Evolutionary conservation across 2,113 vertebrate species (phyloP), one percentile per base, ranked within the genome.

Genomic region (Eclectus roratus): DNA sequence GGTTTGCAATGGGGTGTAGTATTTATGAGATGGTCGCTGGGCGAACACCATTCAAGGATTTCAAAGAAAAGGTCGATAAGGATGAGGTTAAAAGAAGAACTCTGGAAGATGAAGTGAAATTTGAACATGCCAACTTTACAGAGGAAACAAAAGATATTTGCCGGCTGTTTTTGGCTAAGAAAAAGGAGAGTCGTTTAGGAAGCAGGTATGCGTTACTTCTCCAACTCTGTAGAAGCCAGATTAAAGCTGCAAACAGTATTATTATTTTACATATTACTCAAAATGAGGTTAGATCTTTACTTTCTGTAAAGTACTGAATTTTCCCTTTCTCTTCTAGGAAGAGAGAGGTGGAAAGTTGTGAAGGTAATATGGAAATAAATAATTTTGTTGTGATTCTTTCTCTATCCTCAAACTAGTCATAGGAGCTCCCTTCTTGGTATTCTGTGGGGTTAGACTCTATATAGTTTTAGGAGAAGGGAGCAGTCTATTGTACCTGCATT

Each of bases 21-120:
- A 98, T 99, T 91, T 99, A 99, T 65, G 99, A 99, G 97, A 99
- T 99, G 98, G 90, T 99, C 73, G 98, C 98, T 17, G 98, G 98
- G 50, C 96, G 98, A 96, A 97, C 99, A 68, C 99, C 99, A 7
- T 99, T 99, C 86, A 98, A 97, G 97, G 98, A 98, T 96, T 98
- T 91, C 97, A 99, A 98, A 94, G 99, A 99, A 72, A 99, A 99
- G 94, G 93, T 99, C 44, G 97, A 73, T 69, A 99, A 98, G 63
- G 98, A 98, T 46, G 99, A 99, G 86, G 96, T 99, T 91, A 98
- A 95, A 78, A 98, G 98, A 68, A 98, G 98, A 94, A 99, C 98
- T 94, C 90, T 99, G 94, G 98, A 99, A 94, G 98, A 99, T 4
- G 98, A 98, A 27, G 98, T 98, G 97, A 97, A 93, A 92, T 99